Conservation (phyloP, 1,140 invertebrate species). For the Leptinotarsa undecemlineata region DNA sequence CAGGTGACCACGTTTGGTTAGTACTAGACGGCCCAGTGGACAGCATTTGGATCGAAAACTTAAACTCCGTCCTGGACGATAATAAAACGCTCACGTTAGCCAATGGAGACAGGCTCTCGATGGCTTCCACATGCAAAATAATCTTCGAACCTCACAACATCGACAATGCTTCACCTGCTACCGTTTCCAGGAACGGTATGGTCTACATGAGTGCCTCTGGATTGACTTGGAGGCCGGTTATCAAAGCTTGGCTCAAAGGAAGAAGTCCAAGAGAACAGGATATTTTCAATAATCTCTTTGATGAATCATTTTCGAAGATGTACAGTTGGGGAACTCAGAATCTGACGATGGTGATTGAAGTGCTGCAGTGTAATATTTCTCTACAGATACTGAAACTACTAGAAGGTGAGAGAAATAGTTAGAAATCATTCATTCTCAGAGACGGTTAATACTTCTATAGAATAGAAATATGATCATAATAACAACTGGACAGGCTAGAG, state of each 20-base stretch:
- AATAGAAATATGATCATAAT: not conserved
- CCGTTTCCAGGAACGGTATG: constrained; percentile 95
- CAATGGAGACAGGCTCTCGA: constrained; percentile 90
- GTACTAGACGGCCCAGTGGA: constrained; percentile 95
- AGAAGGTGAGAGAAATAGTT: constrained; percentile 61
- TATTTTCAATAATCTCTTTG: constrained; percentile 78
- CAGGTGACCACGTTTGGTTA: constrained; percentile 83
- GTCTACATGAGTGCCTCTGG: constrained; percentile 98
- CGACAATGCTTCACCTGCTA: constrained; percentile 94
- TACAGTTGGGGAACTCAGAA: constrained; percentile 86
- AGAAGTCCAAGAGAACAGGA: constrained; percentile 72
- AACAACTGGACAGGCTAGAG: no score
- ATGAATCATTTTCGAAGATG: constrained; percentile 75
- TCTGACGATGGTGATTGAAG: constrained; percentile 79
- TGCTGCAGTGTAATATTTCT: constrained; percentile 90
- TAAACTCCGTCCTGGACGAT: constrained; percentile 94
- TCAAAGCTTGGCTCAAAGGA: constrained; percentile 81
- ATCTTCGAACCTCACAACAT: constrained; percentile 97
- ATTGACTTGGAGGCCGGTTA: constrained; percentile 85
- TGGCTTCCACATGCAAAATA: constrained; percentile 91
- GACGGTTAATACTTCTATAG: not conserved
- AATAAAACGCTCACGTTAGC: constrained; percentile 92
- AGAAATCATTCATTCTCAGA: not conserved
- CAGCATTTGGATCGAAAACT: constrained; percentile 96
- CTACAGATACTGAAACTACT: constrained; percentile 79